Evolutionary conservation across 1,140 invertebrate genomes (phyloP), one percentile per base, ranked within the genome.

Genomic region (Drosophila subpulchrella): DNA sequence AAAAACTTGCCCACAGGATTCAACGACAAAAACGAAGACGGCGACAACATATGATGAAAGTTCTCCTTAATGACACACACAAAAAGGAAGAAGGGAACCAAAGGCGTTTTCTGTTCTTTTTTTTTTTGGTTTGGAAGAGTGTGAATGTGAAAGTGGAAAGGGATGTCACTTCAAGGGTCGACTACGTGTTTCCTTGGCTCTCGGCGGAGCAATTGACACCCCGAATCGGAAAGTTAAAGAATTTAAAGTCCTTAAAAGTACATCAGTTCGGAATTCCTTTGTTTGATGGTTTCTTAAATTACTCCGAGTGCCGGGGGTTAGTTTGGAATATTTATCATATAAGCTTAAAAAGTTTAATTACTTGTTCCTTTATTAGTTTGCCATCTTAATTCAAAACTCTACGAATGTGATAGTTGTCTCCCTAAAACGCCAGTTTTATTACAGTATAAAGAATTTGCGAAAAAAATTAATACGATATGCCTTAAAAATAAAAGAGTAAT

Each of bases 1-100:
- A 68, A 61, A 73, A 75, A 74, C 68, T 75, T 75, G 71, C 54
- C 65, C 66, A 50, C 53, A 50, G 54, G 32, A 58, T 27, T 48
- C 44, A 36, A 66, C 44, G 57, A 34, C 66, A 50, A 75, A 57
- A 62, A 56, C 39, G 59, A 75, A 53, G 60, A 51, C 30, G 71
- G 48, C 61, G 60, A 75, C 61, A 75, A 58, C 73, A 75, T 75
- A 75, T 75, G 73, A 75, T 75, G 60, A 75, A 75, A 75, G 72
- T 75, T 75, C 48, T 75, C 39, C 65, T 71, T 75, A 75, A 75
- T 75, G 73, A 75, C 73, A 66, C 60, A 39, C 39, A 36, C 44
- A 57, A 41, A 42, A 41, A 27, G 32, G 24, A 32, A 27, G 41
- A 54, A 17, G n/a, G 20, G 32, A 67, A 56, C 65, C 50, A 47